phyloP scores from a whole-genome alignment of 1,140 invertebrate genomes.

The Proctacanthus coquilletti region DNA sequence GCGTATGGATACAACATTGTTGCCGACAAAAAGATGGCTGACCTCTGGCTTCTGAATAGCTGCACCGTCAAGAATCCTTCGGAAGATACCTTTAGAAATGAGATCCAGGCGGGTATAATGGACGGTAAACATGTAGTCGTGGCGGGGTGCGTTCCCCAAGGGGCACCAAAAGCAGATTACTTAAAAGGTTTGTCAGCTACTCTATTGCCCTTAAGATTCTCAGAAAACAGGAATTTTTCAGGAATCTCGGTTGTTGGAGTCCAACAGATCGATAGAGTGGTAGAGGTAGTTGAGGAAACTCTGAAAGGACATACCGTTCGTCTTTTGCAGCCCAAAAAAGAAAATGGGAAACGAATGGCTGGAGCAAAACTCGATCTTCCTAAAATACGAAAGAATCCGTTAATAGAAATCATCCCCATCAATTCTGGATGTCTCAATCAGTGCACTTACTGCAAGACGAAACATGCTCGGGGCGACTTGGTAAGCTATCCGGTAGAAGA shows the following conservation, averaged over 20 bases:
- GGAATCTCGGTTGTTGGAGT: constrained; percentile 70
- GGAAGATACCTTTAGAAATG: constrained; percentile 92
- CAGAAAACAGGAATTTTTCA: not conserved
- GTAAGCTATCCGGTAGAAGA: constrained; percentile 83
- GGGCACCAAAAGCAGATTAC: constrained; percentile 56
- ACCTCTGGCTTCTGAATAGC: constrained; percentile 92
- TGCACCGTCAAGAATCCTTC: constrained; percentile 96
- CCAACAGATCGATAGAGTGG: constrained; percentile 95
- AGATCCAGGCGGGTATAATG: constrained; percentile 62
- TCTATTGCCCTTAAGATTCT: not conserved
- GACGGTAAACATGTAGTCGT: constrained; percentile 77
- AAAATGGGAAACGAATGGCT: constrained; percentile 64
- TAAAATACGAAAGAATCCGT: constrained; percentile 87
- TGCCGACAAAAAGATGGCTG: constrained; percentile 64
- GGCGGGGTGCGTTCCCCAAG: constrained; percentile 93
- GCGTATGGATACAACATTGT: constrained; percentile 76
- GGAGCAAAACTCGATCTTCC: constrained; percentile 76
- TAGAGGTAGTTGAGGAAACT: constrained; percentile 97
- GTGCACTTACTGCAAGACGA: constrained; percentile 98
- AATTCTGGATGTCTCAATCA: constrained; percentile 97
- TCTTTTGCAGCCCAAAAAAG: constrained; percentile 71
- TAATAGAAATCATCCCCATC: constrained; percentile 96
- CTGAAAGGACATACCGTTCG: constrained; percentile 58
- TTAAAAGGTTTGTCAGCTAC: constrained; percentile 50
- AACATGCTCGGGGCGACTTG: constrained; percentile 88